phyloP scores from a whole-genome alignment of 1,140 invertebrate genomes.

The Zaprionus capensis region DNA sequence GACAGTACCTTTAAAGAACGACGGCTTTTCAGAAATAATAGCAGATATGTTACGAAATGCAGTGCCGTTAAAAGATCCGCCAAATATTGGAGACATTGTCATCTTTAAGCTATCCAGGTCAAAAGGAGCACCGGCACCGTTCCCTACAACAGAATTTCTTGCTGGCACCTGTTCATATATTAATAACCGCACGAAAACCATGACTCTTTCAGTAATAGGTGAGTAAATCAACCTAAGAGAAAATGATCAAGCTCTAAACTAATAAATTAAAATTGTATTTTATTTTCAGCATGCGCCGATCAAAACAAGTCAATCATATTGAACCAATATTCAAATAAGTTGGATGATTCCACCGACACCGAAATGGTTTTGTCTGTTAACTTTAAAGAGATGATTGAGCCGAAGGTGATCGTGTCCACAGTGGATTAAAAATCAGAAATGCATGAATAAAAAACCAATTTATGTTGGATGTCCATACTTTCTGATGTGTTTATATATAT shows the following conservation, averaged over 20 bases:
- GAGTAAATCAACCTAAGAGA: not conserved
- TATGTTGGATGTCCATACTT: constrained; percentile 11
- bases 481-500: constrained; percentile 38
- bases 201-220: constrained; percentile 52
- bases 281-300: constrained; percentile 5
- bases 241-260: not conserved
- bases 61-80: constrained; percentile 26
- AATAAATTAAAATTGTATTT: not conserved
- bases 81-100: constrained; percentile 45
- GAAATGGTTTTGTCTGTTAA: constrained; percentile 26
- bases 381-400: constrained; percentile 42
- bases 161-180: constrained; percentile 54
- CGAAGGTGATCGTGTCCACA: constrained; percentile 37
- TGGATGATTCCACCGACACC: constrained; percentile 33
- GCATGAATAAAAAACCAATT: constrained; percentile 15
- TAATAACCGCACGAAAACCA: constrained; percentile 56
- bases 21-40: constrained; percentile 13
- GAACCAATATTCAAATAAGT: constrained; percentile 32
- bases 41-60: constrained; percentile 38
- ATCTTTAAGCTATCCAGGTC: constrained; percentile 53
- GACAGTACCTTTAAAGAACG: constrained; percentile 10
- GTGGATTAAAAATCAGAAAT: constrained; percentile 35
- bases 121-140: not conserved
- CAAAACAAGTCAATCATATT: constrained; percentile 2
- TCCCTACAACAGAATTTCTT: constrained; percentile 29